Percentiles rank a stretch among this genome's conserved stretches.
Evolutionary conservation across 2,888 invertebrate species (phyloP).

Genomic region (Melipona bicolor): DNA sequence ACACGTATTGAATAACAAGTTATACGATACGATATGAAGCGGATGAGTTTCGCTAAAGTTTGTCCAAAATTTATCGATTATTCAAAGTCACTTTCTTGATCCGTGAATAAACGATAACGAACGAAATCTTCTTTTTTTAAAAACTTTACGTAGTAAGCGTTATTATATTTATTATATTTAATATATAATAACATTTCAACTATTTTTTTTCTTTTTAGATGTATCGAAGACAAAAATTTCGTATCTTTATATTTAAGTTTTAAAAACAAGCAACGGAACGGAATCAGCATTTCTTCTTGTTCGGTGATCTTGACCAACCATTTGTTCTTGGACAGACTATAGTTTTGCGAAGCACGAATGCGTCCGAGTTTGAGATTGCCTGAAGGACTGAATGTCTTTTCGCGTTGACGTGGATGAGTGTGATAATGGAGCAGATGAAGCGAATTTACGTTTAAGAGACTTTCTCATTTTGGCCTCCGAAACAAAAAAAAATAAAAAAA

Average conservation of each 20-base stretch:
- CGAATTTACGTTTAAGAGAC: slow-evolving; percentile 40
- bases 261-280: neutral
- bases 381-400: slow-evolving; percentile 53
- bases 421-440: slow-evolving; percentile 26
- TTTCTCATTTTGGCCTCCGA: slow-evolving; percentile 59
- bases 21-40: slow-evolving; percentile 52
- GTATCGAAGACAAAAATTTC: neutral
- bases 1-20: slow-evolving; percentile 71
- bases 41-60: slow-evolving; percentile 39
- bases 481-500: no score
- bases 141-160: neutral
- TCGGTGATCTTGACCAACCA: no score
- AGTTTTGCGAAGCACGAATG: slow-evolving; percentile 70
- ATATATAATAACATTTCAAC: neutral
- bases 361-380: slow-evolving; percentile 34
- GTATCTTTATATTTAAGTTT: neutral
- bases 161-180: no score
- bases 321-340: slow-evolving; percentile 6
- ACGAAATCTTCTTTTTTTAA: neutral
- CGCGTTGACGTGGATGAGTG: slow-evolving; percentile 57
- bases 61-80: slow-evolving; percentile 14
- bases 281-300: neutral
- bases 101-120: neutral
- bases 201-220: neutral
- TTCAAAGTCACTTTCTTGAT: neutral